These are phyloP conservation scores for Hydrochoerus hydrochaeris DNA, from an alignment of 2,113 vertebrate genomes.

Conservation along the genomic window DNA sequence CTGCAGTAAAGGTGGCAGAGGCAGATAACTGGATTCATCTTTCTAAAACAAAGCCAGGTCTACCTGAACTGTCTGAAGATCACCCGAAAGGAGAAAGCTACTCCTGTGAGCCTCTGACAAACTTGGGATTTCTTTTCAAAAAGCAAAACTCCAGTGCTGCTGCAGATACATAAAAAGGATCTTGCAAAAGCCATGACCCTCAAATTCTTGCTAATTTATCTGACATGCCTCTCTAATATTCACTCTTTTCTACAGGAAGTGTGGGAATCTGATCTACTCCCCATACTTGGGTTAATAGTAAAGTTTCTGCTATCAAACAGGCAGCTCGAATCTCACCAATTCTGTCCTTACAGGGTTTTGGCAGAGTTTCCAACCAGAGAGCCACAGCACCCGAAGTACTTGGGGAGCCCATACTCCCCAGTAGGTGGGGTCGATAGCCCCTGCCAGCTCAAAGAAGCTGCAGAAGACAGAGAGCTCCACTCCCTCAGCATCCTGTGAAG, in stretches of 20 bases:
- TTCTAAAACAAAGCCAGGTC: background rate
- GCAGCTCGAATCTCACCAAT: background rate
- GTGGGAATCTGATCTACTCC: background rate
- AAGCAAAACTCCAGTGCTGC: background rate
- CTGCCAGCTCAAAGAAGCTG: background rate
- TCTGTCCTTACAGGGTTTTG: background rate
- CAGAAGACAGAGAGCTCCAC: background rate
- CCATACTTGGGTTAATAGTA: background rate
- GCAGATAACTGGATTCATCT: background rate
- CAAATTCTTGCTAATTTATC: background rate
- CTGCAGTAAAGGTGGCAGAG: background rate
- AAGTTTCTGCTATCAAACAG: background rate
- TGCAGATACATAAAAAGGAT: background rate
- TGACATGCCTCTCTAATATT: background rate
- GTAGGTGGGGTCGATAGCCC: background rate
- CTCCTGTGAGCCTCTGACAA: background rate
- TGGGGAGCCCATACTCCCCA: no score
- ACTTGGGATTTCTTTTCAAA: background rate
- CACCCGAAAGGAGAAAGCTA: background rate
- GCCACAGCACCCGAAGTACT: background rate
- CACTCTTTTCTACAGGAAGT: background rate
- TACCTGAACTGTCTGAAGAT: background rate
- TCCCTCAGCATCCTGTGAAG: background rate
- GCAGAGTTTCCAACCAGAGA: background rate
- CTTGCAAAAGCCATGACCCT: background rate